Evolutionary conservation across 2,797 vertebrate species (phyloP), one percentile per base, ranked within the genome.

Genomic region (Coccyzus lansbergi): DNA sequence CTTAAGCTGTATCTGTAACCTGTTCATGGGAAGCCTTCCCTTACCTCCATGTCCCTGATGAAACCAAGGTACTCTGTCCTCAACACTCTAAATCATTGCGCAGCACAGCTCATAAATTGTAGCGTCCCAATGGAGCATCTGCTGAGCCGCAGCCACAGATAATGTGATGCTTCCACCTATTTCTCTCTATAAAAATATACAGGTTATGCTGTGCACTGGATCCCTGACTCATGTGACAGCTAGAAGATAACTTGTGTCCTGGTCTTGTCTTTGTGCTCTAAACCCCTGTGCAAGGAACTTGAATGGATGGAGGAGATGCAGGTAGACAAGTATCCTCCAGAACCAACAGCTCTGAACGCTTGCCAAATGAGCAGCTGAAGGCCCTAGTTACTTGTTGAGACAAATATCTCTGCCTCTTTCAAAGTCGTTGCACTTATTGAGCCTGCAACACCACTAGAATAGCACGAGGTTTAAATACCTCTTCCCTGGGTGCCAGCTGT

Each of bases 71-170:
- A 55, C 64, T 81, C 42, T 69, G 44, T 89, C 48, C 34, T 86
- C 76, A 58, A 12, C 29, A 69, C 79, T 70, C 77, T 95, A 92
- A 94, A 93, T 92, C 82, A 81, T 34, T 28, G 51, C 3, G 4
- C 62, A 77, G 53, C 49, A n/a, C 2, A 26, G 59, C 70, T 78
- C 86, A 40, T 89, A 95, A 95, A 88, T 36, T 64, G 38, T 49
- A 28, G 51, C 22, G 82, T 81, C 92, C 62, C 68, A 92, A 74
- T n/a, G 64, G 53, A 86, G 59, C 82, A 88, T 80, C 83, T 86
- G 75, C 79, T 89, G 78, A 88, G 86, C 74, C 70, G 51, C 64
- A 90, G 52, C 64, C 46, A 40, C 65, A 58, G 48, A 46, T 40
- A 59, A 62, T 3, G 4, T 12, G 68, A 55, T 83, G 80, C 48